Percentiles rank a stretch among this genome's conserved stretches.
Conservation (phyloP, 2,888 invertebrate genomes). For the Phaedon cochleariae region DNA sequence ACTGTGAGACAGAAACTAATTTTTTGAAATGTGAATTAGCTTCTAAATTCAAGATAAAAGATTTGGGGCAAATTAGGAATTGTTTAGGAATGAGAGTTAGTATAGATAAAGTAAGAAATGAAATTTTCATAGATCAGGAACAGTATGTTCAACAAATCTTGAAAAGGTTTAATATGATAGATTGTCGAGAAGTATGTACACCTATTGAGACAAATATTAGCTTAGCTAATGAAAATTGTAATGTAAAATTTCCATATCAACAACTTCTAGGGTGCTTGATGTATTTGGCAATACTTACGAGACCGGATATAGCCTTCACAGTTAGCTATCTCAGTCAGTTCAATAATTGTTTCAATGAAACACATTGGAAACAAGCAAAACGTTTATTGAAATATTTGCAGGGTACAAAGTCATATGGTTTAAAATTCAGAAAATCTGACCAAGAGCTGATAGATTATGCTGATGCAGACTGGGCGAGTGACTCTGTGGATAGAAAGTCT, state of each 20-base stretch:
- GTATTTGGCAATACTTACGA: conserved; percentile 28
- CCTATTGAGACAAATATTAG: conserved; percentile 25
- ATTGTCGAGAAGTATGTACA: conserved; percentile 20
- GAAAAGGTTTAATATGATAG: conserved; percentile 20
- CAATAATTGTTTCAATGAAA: conserved; percentile 31
- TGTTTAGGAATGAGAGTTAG: conserved; percentile 33
- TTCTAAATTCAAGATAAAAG: conserved; percentile 33
- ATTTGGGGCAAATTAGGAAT: conserved; percentile 22
- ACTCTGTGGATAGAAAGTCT: conserved; percentile 56
- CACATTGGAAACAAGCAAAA: conserved; percentile 35
- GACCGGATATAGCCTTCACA: conserved; percentile 41
- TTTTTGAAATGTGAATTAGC: conserved; percentile 30
- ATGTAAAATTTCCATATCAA: conserved; percentile 29
- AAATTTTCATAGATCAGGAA: conserved; percentile 33
- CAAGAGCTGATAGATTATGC: conserved; percentile 3
- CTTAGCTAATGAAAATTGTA: conserved; percentile 6
- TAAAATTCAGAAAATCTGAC: background rate
- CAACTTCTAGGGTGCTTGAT: conserved; percentile 37
- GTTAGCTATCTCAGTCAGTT: conserved; percentile 40
- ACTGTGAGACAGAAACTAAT: conserved; percentile 21
- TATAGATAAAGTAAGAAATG: conserved; percentile 17
- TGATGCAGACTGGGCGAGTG: conserved; percentile 30
- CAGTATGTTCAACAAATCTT: conserved; percentile 33
- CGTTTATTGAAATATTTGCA: conserved; percentile 25
- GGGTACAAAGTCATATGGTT: conserved; percentile 16